Percentiles rank a stretch among this genome's conserved stretches.
Evolutionary conservation across 2,113 vertebrate genomes (phyloP).

Genomic region (Sciurus niger): DNA sequence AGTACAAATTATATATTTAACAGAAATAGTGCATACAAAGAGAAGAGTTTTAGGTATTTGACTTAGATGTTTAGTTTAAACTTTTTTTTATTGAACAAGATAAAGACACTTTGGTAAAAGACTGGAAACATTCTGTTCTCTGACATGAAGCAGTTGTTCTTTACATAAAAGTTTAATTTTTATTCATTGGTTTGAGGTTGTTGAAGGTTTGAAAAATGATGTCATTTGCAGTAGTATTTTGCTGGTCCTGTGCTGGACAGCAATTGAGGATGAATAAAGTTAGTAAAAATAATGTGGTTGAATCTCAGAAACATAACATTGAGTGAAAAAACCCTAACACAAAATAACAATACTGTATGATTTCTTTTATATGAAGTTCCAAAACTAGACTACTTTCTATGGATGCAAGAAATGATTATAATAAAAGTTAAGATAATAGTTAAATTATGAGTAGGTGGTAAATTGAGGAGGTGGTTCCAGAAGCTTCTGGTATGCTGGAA

Average conservation of each 20-base stretch:
- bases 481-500: background rate
- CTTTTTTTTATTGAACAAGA: background rate
- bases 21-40: background rate
- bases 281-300: background rate
- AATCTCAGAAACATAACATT: background rate
- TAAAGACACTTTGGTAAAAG: background rate
- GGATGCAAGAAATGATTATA: background rate
- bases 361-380: background rate
- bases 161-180: constrained; percentile 21
- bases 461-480: background rate
- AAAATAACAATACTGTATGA: background rate
- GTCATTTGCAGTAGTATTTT: background rate
- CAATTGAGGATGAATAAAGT: background rate
- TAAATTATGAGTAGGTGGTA: background rate
- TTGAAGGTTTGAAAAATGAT: background rate
- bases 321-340: background rate
- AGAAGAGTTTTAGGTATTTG: background rate
- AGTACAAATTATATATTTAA: constrained; percentile 14
- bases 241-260: background rate
- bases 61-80: background rate
- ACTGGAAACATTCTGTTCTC: background rate
- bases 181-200: background rate
- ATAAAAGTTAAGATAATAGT: background rate
- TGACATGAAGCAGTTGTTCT: background rate
- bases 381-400: background rate